A percentile compares a stretch with the other conserved stretches of the same genome.
phyloP scores from a whole-genome alignment of 2,888 invertebrate genomes.

The Cryptus armator region DNA sequence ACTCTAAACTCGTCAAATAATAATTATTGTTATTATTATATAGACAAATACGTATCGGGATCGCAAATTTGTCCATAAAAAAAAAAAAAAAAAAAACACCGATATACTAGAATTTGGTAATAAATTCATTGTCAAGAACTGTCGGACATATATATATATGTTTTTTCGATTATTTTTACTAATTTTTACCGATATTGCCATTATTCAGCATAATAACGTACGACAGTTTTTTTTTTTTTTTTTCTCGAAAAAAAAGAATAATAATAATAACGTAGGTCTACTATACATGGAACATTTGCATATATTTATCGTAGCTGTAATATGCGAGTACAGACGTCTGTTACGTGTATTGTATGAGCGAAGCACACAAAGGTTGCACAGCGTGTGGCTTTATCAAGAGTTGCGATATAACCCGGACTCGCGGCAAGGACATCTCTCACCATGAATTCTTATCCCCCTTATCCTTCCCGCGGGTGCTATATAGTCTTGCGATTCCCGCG shows the following conservation, averaged over 20 bases:
- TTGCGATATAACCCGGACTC: conserved; percentile 20
- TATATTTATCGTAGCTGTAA: conserved; percentile 7
- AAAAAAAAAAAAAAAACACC: too few species aligned
- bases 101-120: too few species aligned
- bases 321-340: conserved; percentile 1
- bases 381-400: conserved; percentile 2
- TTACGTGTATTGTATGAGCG: conserved; percentile 16
- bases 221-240: too few species aligned
- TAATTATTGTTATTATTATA: too few species aligned
- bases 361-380: conserved; percentile 14
- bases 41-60: too few species aligned
- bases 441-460: conserved; percentile 53
- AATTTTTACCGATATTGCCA: too few species aligned
- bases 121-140: too few species aligned
- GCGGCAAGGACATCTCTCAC: conserved; percentile 46
- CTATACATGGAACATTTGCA: conserved; percentile 5
- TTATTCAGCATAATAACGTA: too few species aligned
- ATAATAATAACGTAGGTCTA: background rate
- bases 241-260: too few species aligned
- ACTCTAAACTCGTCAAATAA: background rate
- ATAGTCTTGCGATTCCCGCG: conserved; percentile 19
- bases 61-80: too few species aligned
- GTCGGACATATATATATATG: too few species aligned
- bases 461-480: conserved; percentile 28
- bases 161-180: too few species aligned